Conservation (phyloP, 2,797 vertebrate species). For the Sarcophilus harrisii region DNA sequence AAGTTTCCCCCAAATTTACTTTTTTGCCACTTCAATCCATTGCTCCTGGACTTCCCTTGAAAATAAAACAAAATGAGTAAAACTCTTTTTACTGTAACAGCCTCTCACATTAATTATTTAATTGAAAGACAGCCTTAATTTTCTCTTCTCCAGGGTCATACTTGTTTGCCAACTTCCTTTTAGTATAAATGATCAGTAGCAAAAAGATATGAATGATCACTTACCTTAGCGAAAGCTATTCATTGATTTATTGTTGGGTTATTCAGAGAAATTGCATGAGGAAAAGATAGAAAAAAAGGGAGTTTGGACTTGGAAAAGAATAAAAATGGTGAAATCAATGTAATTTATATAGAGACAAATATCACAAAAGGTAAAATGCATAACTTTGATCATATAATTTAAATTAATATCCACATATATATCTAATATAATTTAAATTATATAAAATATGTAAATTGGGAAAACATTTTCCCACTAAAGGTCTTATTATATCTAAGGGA, state of each 20-base stretch:
- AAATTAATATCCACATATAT: not conserved
- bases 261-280: not conserved
- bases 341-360: not conserved
- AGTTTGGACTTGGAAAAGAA: not conserved
- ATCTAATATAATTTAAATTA: not conserved
- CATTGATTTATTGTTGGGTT: not conserved
- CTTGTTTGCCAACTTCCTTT: not conserved
- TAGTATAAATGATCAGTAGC: not conserved
- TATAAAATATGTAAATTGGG: not conserved
- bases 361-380: not conserved
- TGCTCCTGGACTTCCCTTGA: not conserved
- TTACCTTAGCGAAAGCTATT: not conserved
- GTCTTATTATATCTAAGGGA: not conserved
- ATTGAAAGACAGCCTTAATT: not conserved
- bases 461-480: not conserved
- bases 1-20: not conserved
- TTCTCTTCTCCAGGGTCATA: not conserved
- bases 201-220: not conserved
- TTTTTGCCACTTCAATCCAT: not conserved
- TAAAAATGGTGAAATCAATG: not conserved
- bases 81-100: not conserved
- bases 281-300: not conserved
- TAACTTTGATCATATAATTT: not conserved
- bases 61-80: not conserved
- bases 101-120: not conserved